These are phyloP conservation scores for Sprattus sprattus DNA, from an alignment of 2,113 vertebrate species.

Conservation along the genomic window DNA sequence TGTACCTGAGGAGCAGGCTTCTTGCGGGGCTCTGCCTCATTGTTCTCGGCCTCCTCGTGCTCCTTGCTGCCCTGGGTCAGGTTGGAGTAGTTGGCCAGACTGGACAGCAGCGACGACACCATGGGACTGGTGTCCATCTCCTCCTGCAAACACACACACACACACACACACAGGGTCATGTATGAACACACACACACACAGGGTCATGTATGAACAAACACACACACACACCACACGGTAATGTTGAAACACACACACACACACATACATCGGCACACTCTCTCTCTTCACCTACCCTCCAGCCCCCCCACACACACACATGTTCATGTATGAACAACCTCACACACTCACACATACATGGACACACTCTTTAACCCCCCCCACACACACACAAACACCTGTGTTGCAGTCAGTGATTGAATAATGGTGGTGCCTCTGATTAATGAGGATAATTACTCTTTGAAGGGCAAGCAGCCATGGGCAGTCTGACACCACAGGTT, in stretches of 20 bases:
- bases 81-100: constrained; percentile 96
- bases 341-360: not conserved
- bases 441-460: too few relatives aligned
- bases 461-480: too few relatives aligned
- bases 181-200: not conserved
- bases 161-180: not conserved
- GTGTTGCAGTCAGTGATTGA: too few relatives aligned
- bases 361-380: too few relatives aligned
- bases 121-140: constrained; percentile 99
- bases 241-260: too few relatives aligned
- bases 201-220: too few relatives aligned
- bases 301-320: too few relatives aligned
- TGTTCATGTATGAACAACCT: not conserved
- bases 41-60: constrained; percentile 95
- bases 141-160: constrained; percentile 73
- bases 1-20: constrained; percentile 52
- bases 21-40: constrained; percentile 82
- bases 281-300: too few relatives aligned
- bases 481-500: too few relatives aligned
- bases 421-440: too few relatives aligned
- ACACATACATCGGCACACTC: too few relatives aligned
- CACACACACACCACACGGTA: too few relatives aligned
- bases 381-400: not conserved
- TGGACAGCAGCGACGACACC: constrained; percentile 95
- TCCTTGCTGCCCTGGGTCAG: constrained; percentile 92